phyloP scores from a whole-genome alignment of 1,140 invertebrate species.

The Eumaeus atala region DNA sequence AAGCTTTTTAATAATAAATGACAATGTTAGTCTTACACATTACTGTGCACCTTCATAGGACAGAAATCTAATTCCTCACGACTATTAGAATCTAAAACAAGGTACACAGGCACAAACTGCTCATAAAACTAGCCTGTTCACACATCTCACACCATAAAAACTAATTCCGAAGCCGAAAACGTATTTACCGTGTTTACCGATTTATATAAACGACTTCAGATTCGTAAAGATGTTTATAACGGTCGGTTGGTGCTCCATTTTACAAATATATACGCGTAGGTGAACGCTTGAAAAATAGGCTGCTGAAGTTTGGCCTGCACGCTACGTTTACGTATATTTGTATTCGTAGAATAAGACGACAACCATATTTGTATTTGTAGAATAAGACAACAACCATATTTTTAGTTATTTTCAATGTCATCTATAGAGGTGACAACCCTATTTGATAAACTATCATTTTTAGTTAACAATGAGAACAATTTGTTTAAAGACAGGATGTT shows the following conservation, averaged over 20 bases:
- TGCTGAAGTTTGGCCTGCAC: conserved; percentile 52
- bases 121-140: background rate
- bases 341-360: conserved; percentile 25
- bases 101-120: background rate
- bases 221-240: conserved; percentile 53
- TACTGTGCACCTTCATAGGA: too few species aligned
- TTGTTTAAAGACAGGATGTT: too few species aligned
- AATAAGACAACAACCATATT: too few species aligned
- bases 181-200: conserved; percentile 34
- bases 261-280: conserved; percentile 54
- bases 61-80: too few species aligned
- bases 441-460: too few species aligned
- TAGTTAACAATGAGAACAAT: too few species aligned
- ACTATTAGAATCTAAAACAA: background rate
- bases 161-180: conserved; percentile 19
- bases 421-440: too few species aligned
- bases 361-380: too few species aligned
- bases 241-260: conserved; percentile 46
- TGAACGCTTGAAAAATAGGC: conserved; percentile 55
- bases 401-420: too few species aligned
- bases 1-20: too few species aligned
- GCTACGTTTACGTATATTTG: conserved; percentile 41
- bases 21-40: too few species aligned
- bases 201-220: conserved; percentile 45
- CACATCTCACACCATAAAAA: background rate